Evolutionary conservation across 2,797 vertebrate species (phyloP), one percentile per base, ranked within the genome.

Genomic region (Artibeus jamaicensis): DNA sequence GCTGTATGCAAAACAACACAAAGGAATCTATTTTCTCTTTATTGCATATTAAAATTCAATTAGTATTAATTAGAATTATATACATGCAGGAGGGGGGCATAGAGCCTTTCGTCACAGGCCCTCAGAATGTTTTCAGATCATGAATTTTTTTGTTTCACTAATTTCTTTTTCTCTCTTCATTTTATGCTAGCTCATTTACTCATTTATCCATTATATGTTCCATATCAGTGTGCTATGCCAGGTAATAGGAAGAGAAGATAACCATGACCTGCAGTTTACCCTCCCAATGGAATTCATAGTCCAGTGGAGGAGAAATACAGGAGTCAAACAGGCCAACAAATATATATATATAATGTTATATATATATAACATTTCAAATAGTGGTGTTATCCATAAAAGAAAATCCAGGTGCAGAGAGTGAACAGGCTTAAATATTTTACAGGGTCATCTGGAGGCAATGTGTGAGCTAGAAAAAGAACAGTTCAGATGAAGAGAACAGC

Each of bases 11-110:
- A 46, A 65, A 73, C 6, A 88, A 68, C 15, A 59, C 85, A 48
- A 83, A 44, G 19, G 8, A 79, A 73, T 85, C 39, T 46, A 2
- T 77, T 93, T 86, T 16, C 15, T 39, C 53, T 16, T 83, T 90
- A 70, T 93, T 82, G 79, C 55, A 42, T 46, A 90, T 48, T 94
- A 92, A 93, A 94, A 86, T 67, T 57, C 82, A 96, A 89, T 96
- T 96, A 93, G 55, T 90, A 86, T 77, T 96, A 68, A 97, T 96
- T 95, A 89, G 89, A 93, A 76, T 83, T 79, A 85, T 37, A 73
- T 34, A 39, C 42, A 53, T 50, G 16, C 16, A 79, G 71, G 21
- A 85, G 73, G 44, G n/a, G 19, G 26, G 73, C 50, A 11, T 18
- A 4, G 4, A n/a, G 1, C 6, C 39, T 96, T 82, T 92, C 29